Percentiles rank a stretch among this genome's conserved stretches.
These are phyloP conservation scores for Brachionus sp. DNA, from an alignment of 1,140 invertebrate genomes.

Conservation along the genomic window DNA sequence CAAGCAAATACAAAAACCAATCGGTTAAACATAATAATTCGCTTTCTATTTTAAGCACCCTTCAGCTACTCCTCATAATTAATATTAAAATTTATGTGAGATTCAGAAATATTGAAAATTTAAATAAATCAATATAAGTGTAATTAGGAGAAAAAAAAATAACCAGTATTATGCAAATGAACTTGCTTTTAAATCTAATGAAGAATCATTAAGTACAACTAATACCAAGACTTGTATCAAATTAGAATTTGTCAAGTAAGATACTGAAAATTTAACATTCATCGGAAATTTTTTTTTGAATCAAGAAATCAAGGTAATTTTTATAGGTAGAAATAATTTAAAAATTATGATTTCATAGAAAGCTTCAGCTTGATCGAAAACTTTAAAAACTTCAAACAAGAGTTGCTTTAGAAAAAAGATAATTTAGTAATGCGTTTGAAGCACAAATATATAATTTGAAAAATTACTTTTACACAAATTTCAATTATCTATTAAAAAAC, in stretches of 20 bases:
- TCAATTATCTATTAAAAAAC: background rate
- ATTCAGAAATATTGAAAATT: background rate
- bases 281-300: background rate
- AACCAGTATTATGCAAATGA: background rate
- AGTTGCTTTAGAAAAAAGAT: background rate
- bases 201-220: background rate
- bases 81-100: conserved; percentile 10
- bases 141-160: background rate
- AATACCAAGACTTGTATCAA: background rate
- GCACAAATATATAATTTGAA: background rate
- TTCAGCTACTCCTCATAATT: background rate
- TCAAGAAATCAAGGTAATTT: background rate
- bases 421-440: background rate
- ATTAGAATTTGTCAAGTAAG: background rate
- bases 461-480: background rate
- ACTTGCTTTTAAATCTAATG: background rate
- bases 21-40: background rate
- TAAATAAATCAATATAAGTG: background rate
- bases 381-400: background rate
- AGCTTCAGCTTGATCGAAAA: background rate
- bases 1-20: background rate
- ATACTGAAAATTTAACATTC: background rate
- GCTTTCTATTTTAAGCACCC: background rate
- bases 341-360: background rate
- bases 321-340: background rate